Percentiles rank a stretch among this genome's conserved stretches.
Evolutionary conservation across 2,888 invertebrate genomes (phyloP).

Genomic region (Sussaba pulchella): DNA sequence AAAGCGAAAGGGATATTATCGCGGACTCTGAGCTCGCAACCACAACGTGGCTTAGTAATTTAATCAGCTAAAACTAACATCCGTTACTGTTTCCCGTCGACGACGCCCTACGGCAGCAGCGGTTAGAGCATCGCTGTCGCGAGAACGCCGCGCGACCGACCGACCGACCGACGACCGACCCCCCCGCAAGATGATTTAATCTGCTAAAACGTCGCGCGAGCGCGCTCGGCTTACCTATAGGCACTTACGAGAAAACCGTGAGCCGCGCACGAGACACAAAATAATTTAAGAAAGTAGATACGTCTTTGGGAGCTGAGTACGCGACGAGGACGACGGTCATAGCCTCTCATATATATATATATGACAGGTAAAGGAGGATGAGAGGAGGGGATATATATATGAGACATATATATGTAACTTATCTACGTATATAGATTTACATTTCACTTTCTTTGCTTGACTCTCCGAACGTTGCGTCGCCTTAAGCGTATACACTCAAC

Average conservation of each 20-base stretch:
- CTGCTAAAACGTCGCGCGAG: slow-evolving; percentile 81
- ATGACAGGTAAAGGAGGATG: neutral
- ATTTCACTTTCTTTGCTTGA: neutral
- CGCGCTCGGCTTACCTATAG: slow-evolving; percentile 73
- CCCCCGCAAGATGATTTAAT: slow-evolving; percentile 83
- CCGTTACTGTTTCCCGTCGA: slow-evolving; percentile 75
- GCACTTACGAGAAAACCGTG: slow-evolving; percentile 75
- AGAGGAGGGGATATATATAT: too few relatives aligned
- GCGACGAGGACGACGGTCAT: slow-evolving; percentile 52
- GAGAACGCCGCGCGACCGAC: slow-evolving; percentile 65
- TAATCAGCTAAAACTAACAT: slow-evolving; percentile 85
- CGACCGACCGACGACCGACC: too few relatives aligned
- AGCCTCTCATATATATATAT: slow-evolving; percentile 48
- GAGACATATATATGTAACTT: neutral
- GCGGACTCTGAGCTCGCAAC: slow-evolving; percentile 81
- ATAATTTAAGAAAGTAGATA: slow-evolving; percentile 78
- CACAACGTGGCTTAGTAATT: slow-evolving; percentile 83
- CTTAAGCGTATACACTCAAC: slow-evolving; percentile 13
- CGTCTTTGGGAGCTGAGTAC: slow-evolving; percentile 60
- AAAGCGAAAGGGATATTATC: slow-evolving; percentile 74
- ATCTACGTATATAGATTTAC: slow-evolving; percentile 25
- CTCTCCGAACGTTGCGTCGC: slow-evolving; percentile 32
- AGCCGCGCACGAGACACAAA: slow-evolving; percentile 75
- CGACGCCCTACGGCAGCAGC: slow-evolving; percentile 69
- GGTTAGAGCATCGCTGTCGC: slow-evolving; percentile 65